These are phyloP conservation scores for Congeria kusceri DNA, from an alignment of 2,888 invertebrate genomes.

Conservation along the genomic window DNA sequence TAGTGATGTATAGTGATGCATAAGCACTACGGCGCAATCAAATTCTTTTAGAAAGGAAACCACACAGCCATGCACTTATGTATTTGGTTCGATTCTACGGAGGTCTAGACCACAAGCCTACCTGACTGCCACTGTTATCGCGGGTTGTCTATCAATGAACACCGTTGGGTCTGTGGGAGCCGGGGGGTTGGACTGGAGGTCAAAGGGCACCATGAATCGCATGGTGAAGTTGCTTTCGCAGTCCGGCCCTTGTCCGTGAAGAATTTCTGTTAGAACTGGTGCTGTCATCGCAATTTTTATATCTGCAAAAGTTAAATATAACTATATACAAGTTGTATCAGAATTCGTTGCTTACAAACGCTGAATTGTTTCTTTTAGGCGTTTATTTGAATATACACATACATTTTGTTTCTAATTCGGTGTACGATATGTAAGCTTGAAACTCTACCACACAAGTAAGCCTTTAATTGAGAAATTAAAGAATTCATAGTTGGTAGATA, in stretches of 20 bases:
- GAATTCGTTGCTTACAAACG: background rate
- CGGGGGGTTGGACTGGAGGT: slow-evolving; percentile 56
- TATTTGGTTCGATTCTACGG: no score
- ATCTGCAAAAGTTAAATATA: slow-evolving; percentile 35
- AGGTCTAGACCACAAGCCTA: slow-evolving; percentile 39
- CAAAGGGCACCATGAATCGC: slow-evolving; percentile 66
- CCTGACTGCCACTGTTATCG: slow-evolving; percentile 59
- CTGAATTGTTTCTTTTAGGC: background rate
- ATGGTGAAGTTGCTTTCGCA: slow-evolving; percentile 68
- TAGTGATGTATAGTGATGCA: no score
- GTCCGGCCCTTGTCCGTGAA: slow-evolving; percentile 66
- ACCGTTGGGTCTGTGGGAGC: slow-evolving; percentile 58
- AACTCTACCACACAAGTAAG: no score
- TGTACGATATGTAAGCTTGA: no score
- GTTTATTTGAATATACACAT: no score
- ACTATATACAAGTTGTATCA: background rate
- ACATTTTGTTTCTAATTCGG: no score
- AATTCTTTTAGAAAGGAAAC: no score
- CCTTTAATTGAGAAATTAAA: no score
- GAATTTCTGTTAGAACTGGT: slow-evolving; percentile 63
- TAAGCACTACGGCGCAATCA: no score
- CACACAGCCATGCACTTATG: no score
- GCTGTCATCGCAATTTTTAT: slow-evolving; percentile 68
- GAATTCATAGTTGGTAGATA: no score
- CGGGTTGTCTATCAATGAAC: slow-evolving; percentile 53